Conservation (phyloP, 1,140 invertebrate genomes). For the Aphidius ervi region DNA sequence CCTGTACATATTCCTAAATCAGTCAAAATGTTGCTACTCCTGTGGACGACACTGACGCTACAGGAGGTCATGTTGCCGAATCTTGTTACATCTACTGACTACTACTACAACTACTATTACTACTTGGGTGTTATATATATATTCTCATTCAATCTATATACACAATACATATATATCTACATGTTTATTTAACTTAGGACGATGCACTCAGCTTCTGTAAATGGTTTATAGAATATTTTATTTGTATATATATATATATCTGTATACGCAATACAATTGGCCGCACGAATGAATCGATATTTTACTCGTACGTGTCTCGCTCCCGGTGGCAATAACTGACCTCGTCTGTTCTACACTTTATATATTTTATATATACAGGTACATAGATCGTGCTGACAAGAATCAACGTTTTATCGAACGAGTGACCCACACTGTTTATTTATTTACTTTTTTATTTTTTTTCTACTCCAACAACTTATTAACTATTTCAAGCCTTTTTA, state of each 20-base stretch:
- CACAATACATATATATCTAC: too few relatives aligned
- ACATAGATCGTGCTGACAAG: constrained; percentile 13
- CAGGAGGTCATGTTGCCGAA: constrained; percentile 12
- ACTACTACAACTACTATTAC: too few relatives aligned
- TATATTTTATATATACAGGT: constrained; percentile 5
- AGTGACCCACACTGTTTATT: too few relatives aligned
- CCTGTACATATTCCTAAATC: constrained; percentile 22
- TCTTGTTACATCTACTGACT: constrained; percentile 11
- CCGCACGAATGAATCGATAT: constrained; percentile 18
- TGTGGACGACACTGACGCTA: constrained; percentile 18
- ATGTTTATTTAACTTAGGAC: too few relatives aligned
- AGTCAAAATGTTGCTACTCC: constrained; percentile 11
- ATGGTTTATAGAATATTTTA: background rate
- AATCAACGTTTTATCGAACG: constrained; percentile 15
- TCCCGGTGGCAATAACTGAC: constrained; percentile 22
- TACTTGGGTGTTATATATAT: too few relatives aligned
- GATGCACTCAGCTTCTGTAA: too few relatives aligned
- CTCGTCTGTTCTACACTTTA: constrained; percentile 16
- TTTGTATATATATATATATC: background rate
- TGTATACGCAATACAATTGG: background rate
- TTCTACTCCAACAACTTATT: too few relatives aligned
- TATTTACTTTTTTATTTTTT: too few relatives aligned
- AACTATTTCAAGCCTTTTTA: too few relatives aligned
- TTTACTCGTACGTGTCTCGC: constrained; percentile 22
- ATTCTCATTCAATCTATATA: too few relatives aligned